Base-by-base conservation (phyloP, 1,140 invertebrate genomes). In the Lepidurus packardi region DNA sequence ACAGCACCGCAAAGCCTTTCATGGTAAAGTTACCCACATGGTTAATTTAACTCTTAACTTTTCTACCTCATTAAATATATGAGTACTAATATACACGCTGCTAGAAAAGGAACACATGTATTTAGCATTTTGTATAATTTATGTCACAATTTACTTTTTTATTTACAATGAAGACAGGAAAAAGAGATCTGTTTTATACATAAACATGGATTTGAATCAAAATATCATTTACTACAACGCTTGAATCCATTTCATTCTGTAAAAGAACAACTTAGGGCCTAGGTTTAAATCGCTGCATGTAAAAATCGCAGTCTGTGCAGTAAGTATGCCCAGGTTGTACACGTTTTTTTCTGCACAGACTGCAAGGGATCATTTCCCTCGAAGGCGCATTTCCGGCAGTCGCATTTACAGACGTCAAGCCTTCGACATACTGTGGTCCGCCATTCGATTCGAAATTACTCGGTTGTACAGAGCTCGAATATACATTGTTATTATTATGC, bases 291-390 rank as follows among this genome's bases (percentile, higher is more conserved):
- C 92, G 88, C 43, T 93, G 93, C 92, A 96, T 92, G 82, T 96
- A 96, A 87, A 92, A 95, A 83, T 95, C 92, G 85, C 94, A 96
- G 84, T 95, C 93, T 16, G 90, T 87, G 85, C 94, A 96, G 83
- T 95, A 96, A 45, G 92, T 88, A 11, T 90, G 89, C 0, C 92
- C 90, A 41, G 91, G 88, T 6, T 87, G 88, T 6, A 95, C 90
- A 79, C 89, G 88, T 83, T 94, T 93, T 83, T 95, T 94, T 41
- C 93, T 87, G 84, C 94, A 96, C 76, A 96, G 86, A 86, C 94
- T 91, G 84, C 94, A 96, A 42, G 87, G 87, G 10, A 85, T 85
- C 1, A 84, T 84, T 81, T 78, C 75, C 34, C 74, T 34, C 34
- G 34, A 34, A 4, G 34, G 34, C 34, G 45, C 43, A 25, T 73